phyloP scores from a whole-genome alignment of 2,113 vertebrate species.

The Anguilla rostrata region DNA sequence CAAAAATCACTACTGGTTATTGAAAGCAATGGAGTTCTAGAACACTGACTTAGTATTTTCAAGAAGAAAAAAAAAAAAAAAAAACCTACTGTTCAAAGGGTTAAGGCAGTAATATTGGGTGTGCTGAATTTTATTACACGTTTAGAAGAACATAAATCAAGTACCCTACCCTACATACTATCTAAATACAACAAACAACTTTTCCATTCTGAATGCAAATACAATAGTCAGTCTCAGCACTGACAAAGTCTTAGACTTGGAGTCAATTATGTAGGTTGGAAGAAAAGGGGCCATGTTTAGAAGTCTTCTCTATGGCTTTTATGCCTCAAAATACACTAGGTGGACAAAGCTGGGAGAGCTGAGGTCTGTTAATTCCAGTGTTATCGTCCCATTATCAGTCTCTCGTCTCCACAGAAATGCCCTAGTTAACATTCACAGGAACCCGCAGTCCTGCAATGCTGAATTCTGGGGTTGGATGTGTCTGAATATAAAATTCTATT shows the following conservation, averaged over 20 bases:
- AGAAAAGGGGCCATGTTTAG: background rate
- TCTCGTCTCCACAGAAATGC: background rate
- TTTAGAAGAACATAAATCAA: no score
- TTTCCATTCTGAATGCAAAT: constrained; percentile 60
- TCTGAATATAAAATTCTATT: background rate
- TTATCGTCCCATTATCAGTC: constrained; percentile 6
- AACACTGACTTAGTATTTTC: no score
- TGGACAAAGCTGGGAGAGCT: background rate
- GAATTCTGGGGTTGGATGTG: background rate
- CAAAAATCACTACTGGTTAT: no score
- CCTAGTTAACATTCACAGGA: no score
- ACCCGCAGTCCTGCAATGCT: background rate
- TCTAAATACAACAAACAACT: background rate
- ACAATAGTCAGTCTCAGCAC: constrained; percentile 53
- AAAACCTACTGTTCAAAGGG: no score
- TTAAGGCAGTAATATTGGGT: constrained; percentile 36
- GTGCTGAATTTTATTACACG: constrained; percentile 13
- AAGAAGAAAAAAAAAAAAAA: constrained; percentile 19
- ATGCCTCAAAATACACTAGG: background rate
- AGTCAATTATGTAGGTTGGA: constrained; percentile 21
- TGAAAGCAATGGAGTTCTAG: no score
- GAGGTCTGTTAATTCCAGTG: background rate
- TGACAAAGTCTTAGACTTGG: background rate
- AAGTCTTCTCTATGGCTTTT: background rate
- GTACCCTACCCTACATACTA: background rate